Evolutionary conservation across 1,140 invertebrate genomes (phyloP), one percentile per base, ranked within the genome.

Genomic region (Colletes gigas): DNA sequence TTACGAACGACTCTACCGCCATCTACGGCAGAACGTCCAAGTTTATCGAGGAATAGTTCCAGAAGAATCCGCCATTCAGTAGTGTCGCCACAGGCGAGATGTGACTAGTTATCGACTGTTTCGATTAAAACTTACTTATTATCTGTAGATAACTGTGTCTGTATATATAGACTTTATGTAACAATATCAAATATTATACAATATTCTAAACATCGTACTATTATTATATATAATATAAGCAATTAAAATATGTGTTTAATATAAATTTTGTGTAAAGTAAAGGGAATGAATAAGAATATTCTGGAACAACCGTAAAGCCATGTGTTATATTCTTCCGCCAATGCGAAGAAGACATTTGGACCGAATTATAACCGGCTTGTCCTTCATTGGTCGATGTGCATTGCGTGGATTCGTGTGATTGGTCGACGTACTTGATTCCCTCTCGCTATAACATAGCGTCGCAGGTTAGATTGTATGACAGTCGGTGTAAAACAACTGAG

Each of bases 331-430:
- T 30, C n/a, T 15, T 70, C 17, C n/a, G 21, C 90, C 86, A 91
- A 91, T 91, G 7, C 59, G 17, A 39, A 9, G 41, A 62, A 57
- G 89, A 78, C 90, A 91, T 91, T 89, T 91, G 89, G 84, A 91
- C 60, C 14, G 30, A 19, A 6, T 7, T 67, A 63, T 62, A 62
- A 65, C 86, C 85, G 81, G 86, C 74, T 55, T 60, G 41, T 9
- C 10, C 66, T 8, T 14, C 47, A 92, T 92, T 93, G 90, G 92
- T 87, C 50, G n/a, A 83, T 69, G 60, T 77, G 52, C 67, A 72
- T 78, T 90, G 91, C 92, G 92, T 93, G 92, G 89, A 88, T 72
- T 17, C 9, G 41, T 50, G 5, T 57, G 41, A 93, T 93, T 93
- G 91, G 92, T 50, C 52, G 44, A 59, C 60, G 41, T 47, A n/a